These are phyloP conservation scores for Nothocercus nigrocapillus DNA, from an alignment of 2,113 vertebrate species.

Conservation along the genomic window DNA sequence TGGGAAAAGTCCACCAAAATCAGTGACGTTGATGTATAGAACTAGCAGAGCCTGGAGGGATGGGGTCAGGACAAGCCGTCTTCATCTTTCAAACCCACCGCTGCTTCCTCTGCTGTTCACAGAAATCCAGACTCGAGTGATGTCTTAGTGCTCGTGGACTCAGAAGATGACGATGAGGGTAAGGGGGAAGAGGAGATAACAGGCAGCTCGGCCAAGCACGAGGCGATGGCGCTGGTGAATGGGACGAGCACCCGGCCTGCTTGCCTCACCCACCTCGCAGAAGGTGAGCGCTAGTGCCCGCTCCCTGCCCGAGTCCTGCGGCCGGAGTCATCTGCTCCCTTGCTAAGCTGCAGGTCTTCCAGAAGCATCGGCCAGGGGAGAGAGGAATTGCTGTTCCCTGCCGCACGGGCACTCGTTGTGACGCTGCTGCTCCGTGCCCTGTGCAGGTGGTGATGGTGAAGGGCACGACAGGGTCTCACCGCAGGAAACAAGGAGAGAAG, in stretches of 20 bases:
- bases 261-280: not conserved
- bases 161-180: slow-evolving; percentile 70
- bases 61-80: not conserved
- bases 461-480: not conserved
- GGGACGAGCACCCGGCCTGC: slow-evolving; percentile 20
- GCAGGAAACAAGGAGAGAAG: not conserved
- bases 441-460: slow-evolving; percentile 34
- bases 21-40: accelerated
- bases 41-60: not conserved
- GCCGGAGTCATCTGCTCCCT: not conserved
- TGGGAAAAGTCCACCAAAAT: not conserved
- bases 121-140: slow-evolving; percentile 74
- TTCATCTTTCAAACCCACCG: not conserved
- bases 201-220: not conserved
- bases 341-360: not conserved
- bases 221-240: slow-evolving; percentile 26
- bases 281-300: slow-evolving; percentile 52
- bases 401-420: not conserved
- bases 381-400: not conserved
- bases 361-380: not conserved
- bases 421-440: not conserved
- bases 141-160: slow-evolving; percentile 90
- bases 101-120: not conserved
- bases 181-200: not conserved
- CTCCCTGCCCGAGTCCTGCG: accelerated